Conservation (phyloP, 2,888 invertebrate species). For the Ceramica pisi region DNA sequence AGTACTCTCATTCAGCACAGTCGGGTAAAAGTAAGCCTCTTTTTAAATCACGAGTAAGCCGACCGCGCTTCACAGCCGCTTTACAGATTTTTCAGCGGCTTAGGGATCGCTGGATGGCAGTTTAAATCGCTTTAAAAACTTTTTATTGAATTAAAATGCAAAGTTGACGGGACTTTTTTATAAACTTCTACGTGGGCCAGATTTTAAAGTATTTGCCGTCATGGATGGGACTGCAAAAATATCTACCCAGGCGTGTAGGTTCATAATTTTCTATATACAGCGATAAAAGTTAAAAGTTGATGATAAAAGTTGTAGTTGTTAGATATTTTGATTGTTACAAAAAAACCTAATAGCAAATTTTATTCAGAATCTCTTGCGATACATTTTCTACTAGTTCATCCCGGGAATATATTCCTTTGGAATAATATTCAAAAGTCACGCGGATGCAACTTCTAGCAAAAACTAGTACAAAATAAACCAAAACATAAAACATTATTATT, state of each 20-base stretch:
- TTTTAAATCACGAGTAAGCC: constrained; percentile 68
- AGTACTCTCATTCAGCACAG: constrained; percentile 41
- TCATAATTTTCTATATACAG: too few species aligned
- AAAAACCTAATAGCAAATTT: too few species aligned
- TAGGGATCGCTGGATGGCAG: constrained; percentile 50
- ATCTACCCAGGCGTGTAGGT: neutral
- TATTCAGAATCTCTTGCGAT: too few species aligned
- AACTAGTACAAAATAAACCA: neutral
- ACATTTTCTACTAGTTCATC: too few species aligned
- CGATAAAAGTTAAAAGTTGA: too few species aligned
- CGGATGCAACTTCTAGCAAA: neutral
- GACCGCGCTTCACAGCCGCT: constrained; percentile 61
- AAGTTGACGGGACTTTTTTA: constrained; percentile 22
- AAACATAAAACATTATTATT: neutral
- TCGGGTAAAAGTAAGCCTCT: constrained; percentile 63
- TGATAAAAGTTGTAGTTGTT: too few species aligned
- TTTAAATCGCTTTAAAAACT: constrained; percentile 57
- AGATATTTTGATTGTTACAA: too few species aligned
- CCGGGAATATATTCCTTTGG: too few species aligned
- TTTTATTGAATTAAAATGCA: constrained; percentile 53
- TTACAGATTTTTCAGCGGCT: constrained; percentile 68
- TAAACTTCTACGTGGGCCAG: neutral
- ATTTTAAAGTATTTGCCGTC: neutral
- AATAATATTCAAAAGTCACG: too few species aligned
- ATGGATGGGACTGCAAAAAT: neutral